phyloP scores from a whole-genome alignment of 2,888 invertebrate species.

The Phymatocera aterrima region DNA sequence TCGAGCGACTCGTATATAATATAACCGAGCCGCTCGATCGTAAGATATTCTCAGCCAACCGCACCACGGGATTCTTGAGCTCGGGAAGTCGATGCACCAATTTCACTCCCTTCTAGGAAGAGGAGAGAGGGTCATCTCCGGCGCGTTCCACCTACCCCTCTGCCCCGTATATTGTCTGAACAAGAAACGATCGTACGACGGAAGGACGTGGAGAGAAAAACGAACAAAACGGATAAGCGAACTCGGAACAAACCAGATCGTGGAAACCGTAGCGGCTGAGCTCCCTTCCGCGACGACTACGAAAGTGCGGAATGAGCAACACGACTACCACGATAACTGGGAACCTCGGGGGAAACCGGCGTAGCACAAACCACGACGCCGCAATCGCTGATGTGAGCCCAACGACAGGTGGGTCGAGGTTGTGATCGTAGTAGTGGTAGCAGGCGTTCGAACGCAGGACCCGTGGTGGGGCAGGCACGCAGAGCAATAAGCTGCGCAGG shows the following conservation, averaged over 20 bases:
- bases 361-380: constrained; percentile 40
- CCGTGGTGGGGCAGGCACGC: constrained; percentile 38
- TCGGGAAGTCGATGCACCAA: not conserved
- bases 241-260: constrained; percentile 26
- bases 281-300: constrained; percentile 48
- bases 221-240: not conserved
- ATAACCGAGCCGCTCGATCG: not conserved
- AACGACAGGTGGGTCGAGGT: constrained; percentile 42
- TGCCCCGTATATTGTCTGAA: not conserved
- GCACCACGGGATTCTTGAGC: not conserved
- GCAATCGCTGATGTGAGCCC: constrained; percentile 40
- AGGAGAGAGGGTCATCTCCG: constrained; percentile 15
- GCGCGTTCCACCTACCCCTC: not conserved
- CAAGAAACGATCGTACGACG: not conserved
- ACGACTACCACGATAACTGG: constrained; percentile 52
- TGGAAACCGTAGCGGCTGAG: constrained; percentile 13
- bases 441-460: constrained; percentile 17
- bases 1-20: not conserved
- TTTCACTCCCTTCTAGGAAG: constrained; percentile 2
- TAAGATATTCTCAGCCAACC: not conserved
- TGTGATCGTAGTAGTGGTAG: constrained; percentile 29
- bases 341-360: constrained; percentile 46
- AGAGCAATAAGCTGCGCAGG: constrained; percentile 49
- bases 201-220: not conserved
- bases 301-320: constrained; percentile 43